phyloP scores from a whole-genome alignment of 2,113 vertebrate species.

The Clarias macrocephalus region DNA sequence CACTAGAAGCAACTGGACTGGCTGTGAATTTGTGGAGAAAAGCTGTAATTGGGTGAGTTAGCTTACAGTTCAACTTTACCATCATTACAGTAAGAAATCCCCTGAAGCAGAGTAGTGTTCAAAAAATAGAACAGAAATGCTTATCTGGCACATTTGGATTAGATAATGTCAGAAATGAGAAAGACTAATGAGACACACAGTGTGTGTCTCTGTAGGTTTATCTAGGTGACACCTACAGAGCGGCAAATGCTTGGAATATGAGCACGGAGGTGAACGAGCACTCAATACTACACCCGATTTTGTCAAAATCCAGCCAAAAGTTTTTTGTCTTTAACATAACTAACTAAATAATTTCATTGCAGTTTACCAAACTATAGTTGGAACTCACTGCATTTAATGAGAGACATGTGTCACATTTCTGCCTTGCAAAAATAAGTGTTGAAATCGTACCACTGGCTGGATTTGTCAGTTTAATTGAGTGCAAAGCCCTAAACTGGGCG shows the following conservation, averaged over 20 bases:
- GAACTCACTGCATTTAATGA: background rate
- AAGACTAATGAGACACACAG: slow-evolving; percentile 12
- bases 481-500: background rate
- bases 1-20: slow-evolving; percentile 13
- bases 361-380: background rate
- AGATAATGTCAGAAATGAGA: slow-evolving; percentile 26
- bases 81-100: slow-evolving; percentile 29
- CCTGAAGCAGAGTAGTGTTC: slow-evolving; percentile 20
- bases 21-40: slow-evolving; percentile 10
- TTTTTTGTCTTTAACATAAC: background rate
- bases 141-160: slow-evolving; percentile 38
- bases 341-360: background rate
- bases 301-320: background rate
- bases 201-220: slow-evolving; percentile 1
- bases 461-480: background rate
- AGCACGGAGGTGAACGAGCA: background rate
- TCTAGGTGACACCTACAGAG: background rate
- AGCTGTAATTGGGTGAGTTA: slow-evolving; percentile 29
- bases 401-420: background rate
- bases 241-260: background rate
- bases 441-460: background rate
- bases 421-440: background rate
- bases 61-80: slow-evolving; percentile 30
- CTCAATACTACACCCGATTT: background rate
- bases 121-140: slow-evolving; percentile 35